These are phyloP conservation scores for Galerucella nymphaeae DNA, from an alignment of 2,888 invertebrate species.

Conservation along the genomic window DNA sequence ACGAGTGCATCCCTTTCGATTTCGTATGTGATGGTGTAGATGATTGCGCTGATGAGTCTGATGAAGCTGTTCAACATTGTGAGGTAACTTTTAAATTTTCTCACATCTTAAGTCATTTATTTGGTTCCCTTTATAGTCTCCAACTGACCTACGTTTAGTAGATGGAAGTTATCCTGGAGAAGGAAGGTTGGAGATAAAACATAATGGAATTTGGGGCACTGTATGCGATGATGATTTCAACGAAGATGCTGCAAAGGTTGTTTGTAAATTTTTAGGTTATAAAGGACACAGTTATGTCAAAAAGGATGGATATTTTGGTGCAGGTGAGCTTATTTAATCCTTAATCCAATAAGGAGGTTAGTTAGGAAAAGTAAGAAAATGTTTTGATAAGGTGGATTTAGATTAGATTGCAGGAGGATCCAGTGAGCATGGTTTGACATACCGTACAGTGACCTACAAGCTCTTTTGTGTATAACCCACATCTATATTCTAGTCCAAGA, in stretches of 20 bases:
- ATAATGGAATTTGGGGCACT: conserved; percentile 79
- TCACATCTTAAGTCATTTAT: background rate
- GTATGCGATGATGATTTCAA: conserved; percentile 84
- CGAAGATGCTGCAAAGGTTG: conserved; percentile 72
- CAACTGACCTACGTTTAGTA: conserved; percentile 71
- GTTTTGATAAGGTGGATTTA: too few species aligned
- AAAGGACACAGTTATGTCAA: conserved; percentile 66
- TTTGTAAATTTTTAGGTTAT: conserved; percentile 71
- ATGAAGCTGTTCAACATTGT: conserved; percentile 71
- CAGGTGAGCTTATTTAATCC: conserved; percentile 61
- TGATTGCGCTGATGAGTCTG: conserved; percentile 75
- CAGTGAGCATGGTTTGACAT: too few species aligned
- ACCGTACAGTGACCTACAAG: too few species aligned
- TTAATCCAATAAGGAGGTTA: too few species aligned
- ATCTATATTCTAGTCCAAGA: too few species aligned
- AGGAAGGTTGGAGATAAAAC: conserved; percentile 78
- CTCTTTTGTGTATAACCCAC: too few species aligned
- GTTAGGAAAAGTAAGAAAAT: too few species aligned
- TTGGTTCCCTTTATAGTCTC: conserved; percentile 59
- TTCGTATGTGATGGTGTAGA: conserved; percentile 75
- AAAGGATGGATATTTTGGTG: conserved; percentile 69
- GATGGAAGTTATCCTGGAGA: conserved; percentile 69
- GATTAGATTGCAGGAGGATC: too few species aligned
- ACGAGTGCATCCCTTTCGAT: conserved; percentile 71
- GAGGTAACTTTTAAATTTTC: conserved; percentile 64